These are phyloP conservation scores for Euphydryas editha DNA, from an alignment of 2,888 invertebrate genomes.

Conservation along the genomic window DNA sequence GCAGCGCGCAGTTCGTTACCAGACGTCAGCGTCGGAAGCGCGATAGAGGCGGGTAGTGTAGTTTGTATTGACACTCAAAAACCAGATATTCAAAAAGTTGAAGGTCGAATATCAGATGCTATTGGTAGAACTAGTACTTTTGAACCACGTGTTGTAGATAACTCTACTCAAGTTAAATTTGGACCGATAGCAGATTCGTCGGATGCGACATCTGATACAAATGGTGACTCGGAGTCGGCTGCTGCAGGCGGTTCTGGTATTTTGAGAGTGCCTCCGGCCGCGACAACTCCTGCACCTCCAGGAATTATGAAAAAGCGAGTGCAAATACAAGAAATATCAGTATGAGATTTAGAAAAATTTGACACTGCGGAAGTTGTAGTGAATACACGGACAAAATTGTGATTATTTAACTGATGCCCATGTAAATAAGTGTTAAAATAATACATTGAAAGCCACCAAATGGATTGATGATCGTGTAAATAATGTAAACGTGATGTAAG, in stretches of 20 bases:
- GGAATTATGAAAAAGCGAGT: conserved; percentile 94
- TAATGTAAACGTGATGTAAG: conserved; percentile 45
- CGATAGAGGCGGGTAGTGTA: conserved; percentile 84
- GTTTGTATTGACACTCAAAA: conserved; percentile 81
- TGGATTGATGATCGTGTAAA: conserved; percentile 48
- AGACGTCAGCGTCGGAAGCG: conserved; percentile 84
- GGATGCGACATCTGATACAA: conserved; percentile 71
- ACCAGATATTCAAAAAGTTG: conserved; percentile 79
- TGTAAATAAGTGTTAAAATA: conserved; percentile 35
- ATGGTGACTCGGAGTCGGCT: conserved; percentile 72
- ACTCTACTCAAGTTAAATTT: conserved; percentile 80
- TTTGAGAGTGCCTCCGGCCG: conserved; percentile 72
- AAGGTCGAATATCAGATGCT: conserved; percentile 63
- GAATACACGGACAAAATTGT: conserved; percentile 77
- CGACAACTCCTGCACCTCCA: conserved; percentile 85
- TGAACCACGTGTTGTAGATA: conserved; percentile 79
- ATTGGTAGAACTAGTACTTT: conserved; percentile 78
- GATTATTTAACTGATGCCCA: conserved; percentile 52
- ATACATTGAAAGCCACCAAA: conserved; percentile 27
- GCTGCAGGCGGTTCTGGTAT: conserved; percentile 74
- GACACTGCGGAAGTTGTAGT: conserved; percentile 73
- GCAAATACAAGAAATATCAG: conserved; percentile 96
- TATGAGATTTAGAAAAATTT: conserved; percentile 83
- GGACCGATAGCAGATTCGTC: conserved; percentile 71
- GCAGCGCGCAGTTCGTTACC: conserved; percentile 84